Evolutionary conservation across 2,797 vertebrate genomes (phyloP).

Genomic region (Bradypodion pumilum): DNA sequence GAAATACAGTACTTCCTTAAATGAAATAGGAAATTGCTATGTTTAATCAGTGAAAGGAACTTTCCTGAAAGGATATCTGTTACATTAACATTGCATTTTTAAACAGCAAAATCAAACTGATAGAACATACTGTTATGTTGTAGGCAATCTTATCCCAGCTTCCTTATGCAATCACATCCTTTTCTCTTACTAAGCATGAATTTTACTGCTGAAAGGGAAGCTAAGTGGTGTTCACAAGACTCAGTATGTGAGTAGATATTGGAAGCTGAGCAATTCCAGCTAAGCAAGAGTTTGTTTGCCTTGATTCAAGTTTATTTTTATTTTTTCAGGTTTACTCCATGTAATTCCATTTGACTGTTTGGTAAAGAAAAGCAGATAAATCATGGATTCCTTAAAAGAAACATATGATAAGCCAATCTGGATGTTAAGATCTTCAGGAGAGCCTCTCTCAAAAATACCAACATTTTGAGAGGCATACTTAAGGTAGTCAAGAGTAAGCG

Average conservation of each 20-base stretch:
- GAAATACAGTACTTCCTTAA: neutral
- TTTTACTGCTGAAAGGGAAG: neutral
- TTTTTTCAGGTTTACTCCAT: no score
- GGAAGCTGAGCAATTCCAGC: neutral
- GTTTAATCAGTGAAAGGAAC: conserved; percentile 9
- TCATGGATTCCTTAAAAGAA: no score
- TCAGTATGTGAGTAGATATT: neutral
- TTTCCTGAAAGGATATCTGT: conserved; percentile 20
- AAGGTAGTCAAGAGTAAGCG: neutral
- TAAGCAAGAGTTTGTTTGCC: neutral
- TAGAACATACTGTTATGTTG: neutral
- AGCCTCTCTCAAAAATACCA: no score
- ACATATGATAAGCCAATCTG: no score
- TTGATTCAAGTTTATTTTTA: neutral
- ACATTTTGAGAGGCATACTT: neutral
- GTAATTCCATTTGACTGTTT: neutral
- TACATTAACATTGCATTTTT: neutral
- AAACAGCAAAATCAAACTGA: neutral
- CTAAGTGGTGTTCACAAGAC: neutral
- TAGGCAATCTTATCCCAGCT: neutral
- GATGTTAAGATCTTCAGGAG: no score
- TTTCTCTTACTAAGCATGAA: neutral
- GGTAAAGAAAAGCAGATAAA: neutral
- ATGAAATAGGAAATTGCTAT: neutral
- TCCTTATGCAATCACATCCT: neutral